These are phyloP conservation scores for Hozukius guyotensis DNA, from an alignment of 2,797 vertebrate species.

Conservation along the genomic window DNA sequence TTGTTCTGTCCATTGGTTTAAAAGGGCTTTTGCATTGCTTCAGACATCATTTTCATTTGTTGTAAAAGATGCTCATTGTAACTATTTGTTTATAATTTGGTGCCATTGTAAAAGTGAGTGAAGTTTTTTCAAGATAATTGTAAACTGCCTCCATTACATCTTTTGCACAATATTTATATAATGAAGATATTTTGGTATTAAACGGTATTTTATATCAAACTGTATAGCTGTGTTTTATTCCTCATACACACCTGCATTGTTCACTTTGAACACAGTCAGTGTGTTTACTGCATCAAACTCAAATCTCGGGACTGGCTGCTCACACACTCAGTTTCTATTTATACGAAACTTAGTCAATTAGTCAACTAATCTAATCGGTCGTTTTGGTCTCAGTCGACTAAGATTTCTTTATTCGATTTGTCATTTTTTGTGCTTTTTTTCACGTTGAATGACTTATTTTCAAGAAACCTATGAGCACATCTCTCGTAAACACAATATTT, in stretches of 20 bases:
- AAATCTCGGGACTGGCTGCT: constrained; percentile 3
- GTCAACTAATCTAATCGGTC: no score
- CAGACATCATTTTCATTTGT: background rate
- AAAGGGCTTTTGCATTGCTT: background rate
- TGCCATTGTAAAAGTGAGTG: background rate
- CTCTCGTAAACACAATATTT: no score
- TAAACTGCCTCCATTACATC: constrained; percentile 18
- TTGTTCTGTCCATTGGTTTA: background rate
- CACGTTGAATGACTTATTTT: no score
- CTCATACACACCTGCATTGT: background rate
- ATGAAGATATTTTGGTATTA: constrained; percentile 70
- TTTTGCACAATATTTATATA: constrained; percentile 74
- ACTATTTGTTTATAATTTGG: background rate
- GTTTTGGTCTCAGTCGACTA: no score
- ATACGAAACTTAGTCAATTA: background rate
- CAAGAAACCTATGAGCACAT: no score
- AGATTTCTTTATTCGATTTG: no score
- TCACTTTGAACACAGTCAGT: background rate
- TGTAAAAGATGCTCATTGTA: background rate
- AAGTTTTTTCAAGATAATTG: background rate
- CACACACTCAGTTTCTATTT: constrained; percentile 2
- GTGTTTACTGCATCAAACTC: constrained; percentile 45
- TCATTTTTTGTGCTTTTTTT: no score
- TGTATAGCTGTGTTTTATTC: background rate
- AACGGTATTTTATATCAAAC: constrained; percentile 61